phyloP scores from a whole-genome alignment of 2,888 invertebrate species.

The Lathronympha strigana region DNA sequence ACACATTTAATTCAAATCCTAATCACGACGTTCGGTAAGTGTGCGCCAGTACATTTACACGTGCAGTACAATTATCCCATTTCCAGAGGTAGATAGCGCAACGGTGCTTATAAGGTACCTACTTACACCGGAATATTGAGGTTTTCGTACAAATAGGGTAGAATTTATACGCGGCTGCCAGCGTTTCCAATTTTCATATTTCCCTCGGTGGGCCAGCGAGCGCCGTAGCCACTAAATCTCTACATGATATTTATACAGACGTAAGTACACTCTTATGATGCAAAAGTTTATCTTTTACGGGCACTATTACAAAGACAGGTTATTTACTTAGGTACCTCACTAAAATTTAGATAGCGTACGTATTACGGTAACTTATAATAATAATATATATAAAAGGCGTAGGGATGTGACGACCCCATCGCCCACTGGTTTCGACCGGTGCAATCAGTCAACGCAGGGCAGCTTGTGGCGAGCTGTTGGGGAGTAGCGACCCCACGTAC shows the following conservation, averaged over 20 bases:
- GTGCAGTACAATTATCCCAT: conserved; percentile 34
- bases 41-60: conserved; percentile 20
- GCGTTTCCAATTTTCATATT: conserved; percentile 81
- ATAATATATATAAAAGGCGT: too few relatives aligned
- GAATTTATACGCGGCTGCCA: conserved; percentile 70
- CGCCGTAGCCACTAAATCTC: conserved; percentile 68
- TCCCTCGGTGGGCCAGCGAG: conserved; percentile 64
- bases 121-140: conserved; percentile 58
- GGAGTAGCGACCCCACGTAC: too few relatives aligned
- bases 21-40: conserved; percentile 22
- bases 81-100: conserved; percentile 29
- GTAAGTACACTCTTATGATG: conserved; percentile 63
- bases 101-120: conserved; percentile 46
- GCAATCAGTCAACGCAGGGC: too few relatives aligned
- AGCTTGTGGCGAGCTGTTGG: too few relatives aligned
- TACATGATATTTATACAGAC: conserved; percentile 73
- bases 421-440: too few relatives aligned
- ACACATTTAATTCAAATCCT: conserved; percentile 13
- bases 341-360: too few relatives aligned
- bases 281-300: conserved; percentile 19
- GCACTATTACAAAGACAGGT: conserved; percentile 4
- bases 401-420: too few relatives aligned
- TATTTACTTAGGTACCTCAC: not conserved
- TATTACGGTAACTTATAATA: too few relatives aligned
- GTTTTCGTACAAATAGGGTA: conserved; percentile 69